Evolutionary conservation across 2,888 invertebrate species (phyloP).

Genomic region (Boloria euphrosyne): DNA sequence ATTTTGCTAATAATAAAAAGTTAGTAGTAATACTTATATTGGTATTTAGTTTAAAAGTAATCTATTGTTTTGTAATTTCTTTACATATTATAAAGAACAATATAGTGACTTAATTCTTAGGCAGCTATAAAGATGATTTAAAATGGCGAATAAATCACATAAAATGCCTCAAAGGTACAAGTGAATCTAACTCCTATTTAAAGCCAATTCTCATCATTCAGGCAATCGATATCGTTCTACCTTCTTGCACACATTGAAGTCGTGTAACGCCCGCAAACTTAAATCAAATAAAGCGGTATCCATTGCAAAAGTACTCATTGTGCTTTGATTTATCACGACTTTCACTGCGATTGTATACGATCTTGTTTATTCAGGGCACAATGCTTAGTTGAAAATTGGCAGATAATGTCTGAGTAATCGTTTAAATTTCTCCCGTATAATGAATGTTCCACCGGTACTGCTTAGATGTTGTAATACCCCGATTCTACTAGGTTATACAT

Average conservation of each 20-base stretch:
- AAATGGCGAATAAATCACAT: no score
- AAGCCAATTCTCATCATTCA: not conserved
- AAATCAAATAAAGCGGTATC: conserved; percentile 22
- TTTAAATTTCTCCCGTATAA: conserved; percentile 20
- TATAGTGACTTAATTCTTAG: no score
- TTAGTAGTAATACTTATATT: no score
- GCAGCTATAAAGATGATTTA: no score
- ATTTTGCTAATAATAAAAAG: no score
- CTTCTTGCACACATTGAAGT: not conserved
- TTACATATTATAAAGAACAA: no score
- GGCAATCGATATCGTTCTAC: not conserved
- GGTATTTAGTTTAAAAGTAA: no score
- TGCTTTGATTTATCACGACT: conserved; percentile 74
- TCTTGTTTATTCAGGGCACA: conserved; percentile 7
- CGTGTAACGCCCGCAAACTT: not conserved
- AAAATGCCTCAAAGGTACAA: no score
- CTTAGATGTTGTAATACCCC: no score
- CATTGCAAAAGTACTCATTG: conserved; percentile 55
- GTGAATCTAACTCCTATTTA: not conserved
- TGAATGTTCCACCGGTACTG: no score
- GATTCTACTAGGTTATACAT: no score
- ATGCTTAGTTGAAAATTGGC: conserved; percentile 46
- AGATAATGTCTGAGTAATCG: conserved; percentile 19
- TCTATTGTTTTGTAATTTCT: no score
- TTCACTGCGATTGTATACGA: conserved; percentile 53